Percentiles rank a stretch among this genome's conserved stretches.
Evolutionary conservation across 2,888 invertebrate species (phyloP).

Genomic region (Pyrrhosoma nymphula): DNA sequence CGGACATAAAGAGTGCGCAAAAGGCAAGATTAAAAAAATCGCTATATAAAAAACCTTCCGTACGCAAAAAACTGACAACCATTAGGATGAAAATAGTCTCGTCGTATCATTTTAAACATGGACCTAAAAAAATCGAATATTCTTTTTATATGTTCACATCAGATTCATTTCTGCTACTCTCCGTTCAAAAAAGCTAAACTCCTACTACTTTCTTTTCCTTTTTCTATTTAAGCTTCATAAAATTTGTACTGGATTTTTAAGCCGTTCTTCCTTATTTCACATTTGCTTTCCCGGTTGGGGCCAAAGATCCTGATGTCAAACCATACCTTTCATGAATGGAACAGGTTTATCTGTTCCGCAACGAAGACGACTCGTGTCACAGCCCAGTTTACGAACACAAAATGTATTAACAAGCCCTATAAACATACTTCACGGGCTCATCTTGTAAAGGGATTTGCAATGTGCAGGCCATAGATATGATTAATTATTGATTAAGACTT

Average conservation of each 20-base stretch:
- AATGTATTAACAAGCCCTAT: constrained; percentile 21
- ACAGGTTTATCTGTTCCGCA: background rate
- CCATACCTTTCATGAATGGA: background rate
- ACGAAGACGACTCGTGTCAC: constrained; percentile 44
- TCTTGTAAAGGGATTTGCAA: constrained; percentile 22
- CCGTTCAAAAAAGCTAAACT: constrained; percentile 43
- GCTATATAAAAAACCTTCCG: constrained; percentile 51
- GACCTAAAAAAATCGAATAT: constrained; percentile 59
- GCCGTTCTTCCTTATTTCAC: background rate
- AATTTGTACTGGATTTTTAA: constrained; percentile 65
- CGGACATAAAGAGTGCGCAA: background rate
- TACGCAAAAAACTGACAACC: constrained; percentile 52
- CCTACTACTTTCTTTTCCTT: background rate
- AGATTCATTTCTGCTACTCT: background rate
- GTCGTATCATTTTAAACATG: constrained; percentile 31
- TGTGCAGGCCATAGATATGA: constrained; percentile 41
- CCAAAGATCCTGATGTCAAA: background rate
- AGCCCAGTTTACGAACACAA: constrained; percentile 63
- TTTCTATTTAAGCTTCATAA: constrained; percentile 54
- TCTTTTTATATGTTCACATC: background rate
- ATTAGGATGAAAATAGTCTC: constrained; percentile 44
- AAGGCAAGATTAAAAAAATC: constrained; percentile 45
- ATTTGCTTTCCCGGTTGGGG: background rate
- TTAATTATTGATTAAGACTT: background rate
- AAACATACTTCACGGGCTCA: constrained; percentile 26